Conservation (phyloP, 2,113 vertebrate genomes). For the Apaloderma vittatum region DNA sequence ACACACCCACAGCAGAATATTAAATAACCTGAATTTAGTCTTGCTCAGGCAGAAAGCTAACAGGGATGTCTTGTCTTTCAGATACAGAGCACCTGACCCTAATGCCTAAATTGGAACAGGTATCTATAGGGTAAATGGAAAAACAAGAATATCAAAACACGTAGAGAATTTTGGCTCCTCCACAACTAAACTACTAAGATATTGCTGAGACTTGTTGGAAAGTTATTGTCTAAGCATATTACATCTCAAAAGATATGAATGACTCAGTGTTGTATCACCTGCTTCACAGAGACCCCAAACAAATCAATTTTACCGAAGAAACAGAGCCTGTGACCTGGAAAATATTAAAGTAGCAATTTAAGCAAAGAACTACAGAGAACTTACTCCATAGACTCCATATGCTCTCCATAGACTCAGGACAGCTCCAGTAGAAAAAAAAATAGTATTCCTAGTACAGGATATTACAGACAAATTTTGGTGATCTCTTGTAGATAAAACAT, state of each 20-base stretch:
- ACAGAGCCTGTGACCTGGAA: neutral
- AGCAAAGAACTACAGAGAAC: neutral
- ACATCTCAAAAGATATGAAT: neutral
- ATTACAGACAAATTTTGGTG: neutral
- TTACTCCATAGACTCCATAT: neutral
- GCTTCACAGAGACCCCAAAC: neutral
- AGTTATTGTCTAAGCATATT: neutral
- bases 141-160: neutral
- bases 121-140: neutral
- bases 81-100: neutral
- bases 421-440: neutral
- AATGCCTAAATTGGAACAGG: neutral
- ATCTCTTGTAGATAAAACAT: neutral
- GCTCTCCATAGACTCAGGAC: neutral
- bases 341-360: neutral
- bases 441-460: neutral
- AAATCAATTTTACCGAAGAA: neutral
- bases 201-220: neutral
- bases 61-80: neutral
- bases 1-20: neutral
- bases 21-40: neutral
- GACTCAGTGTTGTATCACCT: neutral
- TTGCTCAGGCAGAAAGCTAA: neutral
- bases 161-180: neutral
- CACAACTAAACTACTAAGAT: neutral